Evolutionary conservation across 2,797 vertebrate genomes (phyloP), one percentile per base, ranked within the genome.

Genomic region (Enteromius radiatus): DNA sequence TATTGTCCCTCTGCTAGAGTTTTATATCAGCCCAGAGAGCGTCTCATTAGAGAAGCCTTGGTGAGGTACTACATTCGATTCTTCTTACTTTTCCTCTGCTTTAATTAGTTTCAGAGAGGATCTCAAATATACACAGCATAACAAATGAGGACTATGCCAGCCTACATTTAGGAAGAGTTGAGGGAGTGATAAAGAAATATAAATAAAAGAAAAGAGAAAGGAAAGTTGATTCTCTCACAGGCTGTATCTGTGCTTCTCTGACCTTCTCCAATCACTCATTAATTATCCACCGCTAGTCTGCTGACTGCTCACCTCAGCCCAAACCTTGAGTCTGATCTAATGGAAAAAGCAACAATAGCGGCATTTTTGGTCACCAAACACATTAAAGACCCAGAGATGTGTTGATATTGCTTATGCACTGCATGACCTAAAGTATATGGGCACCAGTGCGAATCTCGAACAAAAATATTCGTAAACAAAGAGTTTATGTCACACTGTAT

Each of bases 81-180:
- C 45, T 54, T 76, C 19, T 54, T 69, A 76, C 59, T 65, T 76
- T 36, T 78, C 33, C 47, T 78, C 61, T 33, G 38, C 81, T 76
- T 59, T 76, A 83, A 83, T 85, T 85, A 84, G 82, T 67, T 84
- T 81, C 54, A 81, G 43, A 81, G 43, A 82, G 43, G 65, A 75
- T 78, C 59, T 67, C 41, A 45, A 14, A 78, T 67, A 64, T 43
- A 82, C 69, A 78, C 85, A 73, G 59, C 38, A 61, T 43, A 69
- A 81, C 52, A 85, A 85, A 81, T 43, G 28, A 71, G 73, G 65
- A 59, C 78, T 71, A 36, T 59, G 69, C 47, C 43, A 73, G 80
- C 59, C 84, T 38, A 75, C 54, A 52, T 79, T 82, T 75, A 61
- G 78, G 74, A 67, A 79, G 65, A 26, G 69, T 41, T 45, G 74